Percentiles rank a stretch among this genome's conserved stretches.
phyloP scores from a whole-genome alignment of 2,113 vertebrate species.

The Paratilapia polleni region DNA sequence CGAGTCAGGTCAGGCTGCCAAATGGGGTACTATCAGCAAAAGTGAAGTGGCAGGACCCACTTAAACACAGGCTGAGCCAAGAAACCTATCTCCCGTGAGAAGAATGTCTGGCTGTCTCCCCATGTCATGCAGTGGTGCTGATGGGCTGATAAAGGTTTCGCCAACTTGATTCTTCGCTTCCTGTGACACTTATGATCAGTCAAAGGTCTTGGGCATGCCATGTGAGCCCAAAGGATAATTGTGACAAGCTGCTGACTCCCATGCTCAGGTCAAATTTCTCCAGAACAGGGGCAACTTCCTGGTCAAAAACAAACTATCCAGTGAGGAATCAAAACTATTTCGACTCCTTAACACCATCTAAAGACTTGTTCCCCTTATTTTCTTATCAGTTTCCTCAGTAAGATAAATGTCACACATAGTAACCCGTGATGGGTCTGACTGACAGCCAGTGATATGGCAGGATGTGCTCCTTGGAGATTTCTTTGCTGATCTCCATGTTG shows the following conservation, averaged over 20 bases:
- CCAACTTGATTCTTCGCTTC: constrained; percentile 63
- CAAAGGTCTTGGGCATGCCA: constrained; percentile 31
- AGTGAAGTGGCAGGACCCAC: constrained; percentile 66
- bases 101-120: constrained; percentile 73
- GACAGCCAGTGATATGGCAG: constrained; percentile 37
- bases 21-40: constrained; percentile 67
- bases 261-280: constrained; percentile 64
- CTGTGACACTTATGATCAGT: constrained; percentile 64
- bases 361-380: constrained; percentile 28
- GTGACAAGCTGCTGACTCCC: constrained; percentile 65
- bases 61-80: constrained; percentile 67
- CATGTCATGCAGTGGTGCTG: constrained; percentile 65
- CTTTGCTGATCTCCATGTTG: constrained; percentile 35
- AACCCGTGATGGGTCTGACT: constrained; percentile 48
- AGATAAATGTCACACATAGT: constrained; percentile 60
- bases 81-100: constrained; percentile 59
- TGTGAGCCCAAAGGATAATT: constrained; percentile 65
- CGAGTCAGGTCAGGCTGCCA: constrained; percentile 59
- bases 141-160: constrained; percentile 70
- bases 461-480: constrained; percentile 21
- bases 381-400: constrained; percentile 59
- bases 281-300: constrained; percentile 58
- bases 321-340: constrained; percentile 47
- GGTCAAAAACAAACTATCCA: constrained; percentile 61
- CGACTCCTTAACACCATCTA: constrained; percentile 40